Percentiles rank a stretch among this genome's conserved stretches.
Evolutionary conservation across 1,140 invertebrate genomes (phyloP).

Genomic region (Asbolus verrucosus): DNA sequence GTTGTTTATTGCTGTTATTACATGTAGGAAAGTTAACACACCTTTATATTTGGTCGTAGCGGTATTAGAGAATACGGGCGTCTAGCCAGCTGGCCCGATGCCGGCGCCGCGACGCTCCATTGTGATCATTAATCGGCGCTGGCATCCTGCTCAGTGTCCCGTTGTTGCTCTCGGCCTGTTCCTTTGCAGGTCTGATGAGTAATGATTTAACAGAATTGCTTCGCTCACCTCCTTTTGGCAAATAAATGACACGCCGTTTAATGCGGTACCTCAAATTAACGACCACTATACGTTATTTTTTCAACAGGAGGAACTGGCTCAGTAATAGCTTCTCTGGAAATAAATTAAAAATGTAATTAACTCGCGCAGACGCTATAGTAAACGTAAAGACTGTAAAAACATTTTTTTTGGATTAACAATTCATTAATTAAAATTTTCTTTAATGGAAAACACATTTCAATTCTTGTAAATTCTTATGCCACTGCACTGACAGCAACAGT

Average conservation of each 20-base stretch:
- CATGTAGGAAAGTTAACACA: not conserved
- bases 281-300: not conserved
- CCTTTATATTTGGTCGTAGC: conserved; percentile 18
- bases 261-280: conserved; percentile 6
- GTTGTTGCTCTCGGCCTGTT: conserved; percentile 10
- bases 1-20: not conserved
- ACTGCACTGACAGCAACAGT: too few relatives aligned
- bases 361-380: too few relatives aligned
- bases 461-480: too few relatives aligned
- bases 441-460: too few relatives aligned
- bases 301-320: not conserved
- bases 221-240: conserved; percentile 9
- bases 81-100: conserved; percentile 44
- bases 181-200: conserved; percentile 41
- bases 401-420: too few relatives aligned
- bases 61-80: conserved; percentile 38
- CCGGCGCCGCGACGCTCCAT: conserved; percentile 47
- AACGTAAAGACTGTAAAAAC: too few relatives aligned
- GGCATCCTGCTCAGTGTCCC: too few relatives aligned
- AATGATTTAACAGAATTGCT: conserved; percentile 19
- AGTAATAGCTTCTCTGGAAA: too few relatives aligned
- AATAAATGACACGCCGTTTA: conserved; percentile 9
- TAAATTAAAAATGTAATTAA: too few relatives aligned
- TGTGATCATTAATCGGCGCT: conserved; percentile 47
- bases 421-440: too few relatives aligned